Base-by-base conservation (phyloP, 2,113 vertebrate species). In the Mus spicilegus region DNA sequence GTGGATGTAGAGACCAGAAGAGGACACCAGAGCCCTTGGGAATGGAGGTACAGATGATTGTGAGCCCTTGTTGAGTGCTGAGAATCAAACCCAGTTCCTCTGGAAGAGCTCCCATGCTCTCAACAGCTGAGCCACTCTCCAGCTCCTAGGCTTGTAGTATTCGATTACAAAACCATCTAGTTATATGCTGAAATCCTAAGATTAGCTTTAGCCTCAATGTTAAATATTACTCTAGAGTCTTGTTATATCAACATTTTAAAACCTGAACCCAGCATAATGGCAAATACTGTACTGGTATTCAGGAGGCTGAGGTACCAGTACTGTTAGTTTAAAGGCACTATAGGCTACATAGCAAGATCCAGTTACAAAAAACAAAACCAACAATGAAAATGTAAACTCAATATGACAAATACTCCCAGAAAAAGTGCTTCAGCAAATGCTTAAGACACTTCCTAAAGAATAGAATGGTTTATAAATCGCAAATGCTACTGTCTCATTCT, bases 131-230 rank as follows among this genome's bases (percentile, higher is more conserved):
- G 46, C 65, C 5, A 87, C 19, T 51, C 46, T 36, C 46, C 9
- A 87, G 63, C 33, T 30, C 46, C 20, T 10, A 87, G 46, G 28
- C 24, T 22, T 73, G 3, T 46, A 65, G 17, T 73, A 95, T 67
- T 86, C 89, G 72, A 87, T 95, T 85, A 76, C 80, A 93, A 95
- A 96, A 72, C 87, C 90, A 91, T n/a, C 24, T 14, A 91, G 30
- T 80, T 95, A 85, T 11, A 80, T 24, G 17, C 6, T 58, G 65
- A 95, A 94, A 90, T 95, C 19, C 80, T 78, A 89, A 86, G 28
- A 91, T 16, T 51, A 88, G 78, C 93, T 65, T 85, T 93, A 49
- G 5, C 63, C 7, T 36, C 56, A 70, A 36, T 20, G 28, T 78
- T 95, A 96, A 93, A 95, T 94, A 91, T 51, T 61, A 84, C 39